phyloP scores from a whole-genome alignment of 2,888 invertebrate genomes.

The Idaea straminata region DNA sequence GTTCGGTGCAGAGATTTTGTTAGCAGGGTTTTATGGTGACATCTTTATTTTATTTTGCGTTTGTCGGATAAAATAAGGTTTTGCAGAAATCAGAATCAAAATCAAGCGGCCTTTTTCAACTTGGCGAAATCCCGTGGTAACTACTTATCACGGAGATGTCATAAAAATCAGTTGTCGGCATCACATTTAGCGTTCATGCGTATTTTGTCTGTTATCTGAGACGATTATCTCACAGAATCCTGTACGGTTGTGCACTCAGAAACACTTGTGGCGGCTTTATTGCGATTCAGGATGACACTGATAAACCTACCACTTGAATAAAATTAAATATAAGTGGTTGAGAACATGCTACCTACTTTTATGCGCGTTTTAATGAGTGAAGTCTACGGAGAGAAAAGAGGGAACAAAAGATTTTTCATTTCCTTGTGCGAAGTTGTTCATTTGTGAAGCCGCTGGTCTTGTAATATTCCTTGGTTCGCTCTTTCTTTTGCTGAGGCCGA shows the following conservation, averaged over 20 bases:
- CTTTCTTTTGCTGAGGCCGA: conserved; percentile 1
- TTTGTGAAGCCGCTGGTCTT: conserved; percentile 14
- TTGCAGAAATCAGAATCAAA: background rate
- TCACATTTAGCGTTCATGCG: conserved; percentile 34
- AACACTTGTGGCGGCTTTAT: conserved; percentile 38
- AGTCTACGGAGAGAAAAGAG: conserved; percentile 12
- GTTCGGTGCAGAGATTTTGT: background rate
- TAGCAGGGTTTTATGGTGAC: background rate
- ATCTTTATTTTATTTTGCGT: background rate
- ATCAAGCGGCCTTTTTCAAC: background rate
- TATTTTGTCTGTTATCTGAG: conserved; percentile 35
- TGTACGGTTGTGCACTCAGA: conserved; percentile 26
- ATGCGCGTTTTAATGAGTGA: conserved; percentile 21
- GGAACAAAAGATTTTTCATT: conserved; percentile 20
- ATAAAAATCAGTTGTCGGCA: conserved; percentile 29
- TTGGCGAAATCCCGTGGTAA: background rate
- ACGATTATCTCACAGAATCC: conserved; percentile 40
- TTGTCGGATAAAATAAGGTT: background rate
- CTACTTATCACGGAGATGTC: conserved; percentile 24
- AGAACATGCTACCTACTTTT: conserved; percentile 13
- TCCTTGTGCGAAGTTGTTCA: conserved; percentile 16
- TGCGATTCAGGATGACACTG: conserved; percentile 37
- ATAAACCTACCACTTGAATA: conserved; percentile 32
- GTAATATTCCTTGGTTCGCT: conserved; percentile 14
- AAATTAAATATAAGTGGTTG: conserved; percentile 12